phyloP scores from a whole-genome alignment of 2,797 vertebrate genomes.

The Podarcis lilfordi region DNA sequence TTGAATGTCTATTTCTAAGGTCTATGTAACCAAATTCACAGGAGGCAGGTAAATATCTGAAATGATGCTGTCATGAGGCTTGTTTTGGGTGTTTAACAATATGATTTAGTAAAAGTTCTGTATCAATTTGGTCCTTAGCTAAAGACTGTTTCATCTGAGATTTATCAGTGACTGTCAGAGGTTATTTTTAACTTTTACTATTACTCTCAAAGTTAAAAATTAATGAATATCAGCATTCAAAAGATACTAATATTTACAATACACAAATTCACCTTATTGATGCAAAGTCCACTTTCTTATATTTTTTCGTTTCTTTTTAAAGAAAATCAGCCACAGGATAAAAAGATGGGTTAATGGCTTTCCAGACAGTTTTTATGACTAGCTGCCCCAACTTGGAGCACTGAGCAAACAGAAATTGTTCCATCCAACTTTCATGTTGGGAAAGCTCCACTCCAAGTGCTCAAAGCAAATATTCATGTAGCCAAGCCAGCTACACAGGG shows the following conservation, averaged over 20 bases:
- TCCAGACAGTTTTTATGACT: neutral
- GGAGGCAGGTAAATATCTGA: neutral
- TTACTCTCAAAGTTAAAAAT: neutral
- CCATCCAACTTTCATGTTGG: neutral
- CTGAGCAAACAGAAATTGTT: neutral
- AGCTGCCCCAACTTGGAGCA: neutral
- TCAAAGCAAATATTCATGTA: fast-evolving
- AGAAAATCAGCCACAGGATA: neutral
- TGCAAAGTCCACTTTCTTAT: too few relatives aligned
- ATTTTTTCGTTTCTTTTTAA: neutral
- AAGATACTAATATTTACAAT: neutral
- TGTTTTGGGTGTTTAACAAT: neutral
- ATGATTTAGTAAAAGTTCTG: neutral
- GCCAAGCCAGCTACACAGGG: neutral
- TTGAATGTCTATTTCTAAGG: neutral
- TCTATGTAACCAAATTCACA: neutral
- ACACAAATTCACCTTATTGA: neutral
- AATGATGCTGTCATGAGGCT: neutral
- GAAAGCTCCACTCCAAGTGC: neutral
- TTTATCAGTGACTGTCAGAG: neutral
- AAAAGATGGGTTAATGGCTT: fast-evolving
- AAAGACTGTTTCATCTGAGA: too few relatives aligned
- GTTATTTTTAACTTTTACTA: neutral
- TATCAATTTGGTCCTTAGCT: neutral
- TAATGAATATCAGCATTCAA: neutral